Evolutionary conservation across 2,797 vertebrate species (phyloP), one percentile per base, ranked within the genome.

Genomic region (Enteromius fasciolatus): DNA sequence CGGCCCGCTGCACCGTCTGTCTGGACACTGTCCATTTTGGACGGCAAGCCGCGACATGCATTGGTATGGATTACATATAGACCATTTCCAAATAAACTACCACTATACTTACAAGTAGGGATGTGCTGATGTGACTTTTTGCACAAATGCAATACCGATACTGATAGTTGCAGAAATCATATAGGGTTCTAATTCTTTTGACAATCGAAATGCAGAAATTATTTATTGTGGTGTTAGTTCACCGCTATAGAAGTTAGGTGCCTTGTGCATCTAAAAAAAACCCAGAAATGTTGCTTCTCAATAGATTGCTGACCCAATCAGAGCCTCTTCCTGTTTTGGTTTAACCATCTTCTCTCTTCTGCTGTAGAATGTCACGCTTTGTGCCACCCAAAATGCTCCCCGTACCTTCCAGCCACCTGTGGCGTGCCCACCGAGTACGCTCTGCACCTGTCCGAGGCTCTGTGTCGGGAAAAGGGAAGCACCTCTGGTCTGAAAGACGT

Each of bases 21-120:
- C 94, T 99, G 94, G 98, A 99, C 84, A 99, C 97, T 0, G 97
- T 99, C 89, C 98, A 99, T 93, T 99, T 99, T 1, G 98, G 97
- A 44, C 95, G 98, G 14, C 98, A 99, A 85, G 98, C 97, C 0
- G 97, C 98, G 15, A 99, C 97, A 82, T 99, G 98, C 85, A 95
- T 97, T 0, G 97, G 97, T 99, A 93, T 11, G 7, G 23, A 33
- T 66, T 15, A 9, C 14, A 17, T 3, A 17, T 31, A 20, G 20
- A 52, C 10, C n/a, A 0, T 14, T 39, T 44, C 36, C 17, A n/a
- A 46, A 59, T 52, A 48, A 9, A 9, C 1, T 20, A 1, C 41
- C 25, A 9, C 17, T 61, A 18, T 8, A 48, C 10, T 48, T 5
- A 18, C n/a, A 31, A 28, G 17, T 20, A n/a, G 5, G 28, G 46